These are phyloP conservation scores for Taxidea taxus DNA, from an alignment of 2,113 vertebrate species.

Conservation along the genomic window DNA sequence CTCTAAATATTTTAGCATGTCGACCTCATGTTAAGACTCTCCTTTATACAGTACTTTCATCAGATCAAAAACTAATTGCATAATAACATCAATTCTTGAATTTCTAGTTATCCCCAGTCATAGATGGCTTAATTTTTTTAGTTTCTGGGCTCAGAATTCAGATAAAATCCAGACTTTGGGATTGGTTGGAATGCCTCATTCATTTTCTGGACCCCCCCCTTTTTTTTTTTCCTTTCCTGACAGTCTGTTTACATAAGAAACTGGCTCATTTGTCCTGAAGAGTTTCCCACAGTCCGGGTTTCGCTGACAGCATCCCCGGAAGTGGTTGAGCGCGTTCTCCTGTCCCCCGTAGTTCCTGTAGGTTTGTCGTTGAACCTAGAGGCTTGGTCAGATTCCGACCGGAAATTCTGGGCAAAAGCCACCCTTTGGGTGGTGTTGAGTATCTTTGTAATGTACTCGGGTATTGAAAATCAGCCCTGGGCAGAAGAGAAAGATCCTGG, in stretches of 20 bases:
- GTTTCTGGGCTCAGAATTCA: neutral
- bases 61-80: neutral
- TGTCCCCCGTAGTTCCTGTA: neutral
- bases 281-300: neutral
- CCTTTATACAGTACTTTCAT: neutral
- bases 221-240: neutral
- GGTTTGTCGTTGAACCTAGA: neutral
- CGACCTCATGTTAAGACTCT: neutral
- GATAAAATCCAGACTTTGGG: neutral
- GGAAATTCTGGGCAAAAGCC: neutral
- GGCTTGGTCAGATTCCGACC: neutral
- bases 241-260: neutral
- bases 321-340: neutral
- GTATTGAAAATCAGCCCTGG: neutral
- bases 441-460: neutral
- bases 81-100: neutral
- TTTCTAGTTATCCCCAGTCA: neutral
- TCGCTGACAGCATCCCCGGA: neutral
- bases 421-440: neutral
- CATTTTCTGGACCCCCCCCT: neutral
- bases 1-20: neutral
- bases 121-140: neutral
- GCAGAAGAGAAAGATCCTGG: neutral
- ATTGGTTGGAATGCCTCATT: neutral
- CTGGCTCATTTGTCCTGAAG: neutral